phyloP scores from a whole-genome alignment of 2,797 vertebrate genomes.

The Pipistrellus pygmaeus region DNA sequence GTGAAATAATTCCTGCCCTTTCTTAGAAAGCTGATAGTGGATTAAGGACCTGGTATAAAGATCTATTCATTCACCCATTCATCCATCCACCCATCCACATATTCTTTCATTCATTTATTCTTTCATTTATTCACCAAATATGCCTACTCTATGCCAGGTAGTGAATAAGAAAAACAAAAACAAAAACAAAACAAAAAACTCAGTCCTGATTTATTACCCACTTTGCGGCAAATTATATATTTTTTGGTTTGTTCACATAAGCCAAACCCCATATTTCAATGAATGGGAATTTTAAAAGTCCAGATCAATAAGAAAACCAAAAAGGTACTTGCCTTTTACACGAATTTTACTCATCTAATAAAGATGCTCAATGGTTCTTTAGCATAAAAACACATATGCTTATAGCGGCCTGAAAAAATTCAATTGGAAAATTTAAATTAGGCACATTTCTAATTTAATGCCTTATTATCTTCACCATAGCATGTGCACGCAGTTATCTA shows the following conservation, averaged over 20 bases:
- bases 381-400: constrained; percentile 81
- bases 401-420: constrained; percentile 84
- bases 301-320: constrained; percentile 73
- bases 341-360: constrained; percentile 86
- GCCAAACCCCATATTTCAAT: constrained; percentile 78
- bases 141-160: neutral
- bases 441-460: constrained; percentile 80
- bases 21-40: neutral
- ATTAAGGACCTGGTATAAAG: neutral
- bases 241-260: constrained; percentile 60
- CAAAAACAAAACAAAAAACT: neutral
- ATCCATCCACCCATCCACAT: neutral
- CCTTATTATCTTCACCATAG: constrained; percentile 81
- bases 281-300: constrained; percentile 56
- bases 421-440: constrained; percentile 81
- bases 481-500: constrained; percentile 76
- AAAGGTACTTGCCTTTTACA: constrained; percentile 82
- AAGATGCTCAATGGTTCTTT: constrained; percentile 81
- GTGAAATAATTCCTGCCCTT: neutral
- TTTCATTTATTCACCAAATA: neutral
- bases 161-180: neutral
- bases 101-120: neutral
- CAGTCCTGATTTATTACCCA: neutral
- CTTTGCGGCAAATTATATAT: constrained; percentile 72
- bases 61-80: neutral